These are phyloP conservation scores for Caenorhabditis panamensis DNA, from an alignment of 2,888 invertebrate genomes.

Conservation along the genomic window DNA sequence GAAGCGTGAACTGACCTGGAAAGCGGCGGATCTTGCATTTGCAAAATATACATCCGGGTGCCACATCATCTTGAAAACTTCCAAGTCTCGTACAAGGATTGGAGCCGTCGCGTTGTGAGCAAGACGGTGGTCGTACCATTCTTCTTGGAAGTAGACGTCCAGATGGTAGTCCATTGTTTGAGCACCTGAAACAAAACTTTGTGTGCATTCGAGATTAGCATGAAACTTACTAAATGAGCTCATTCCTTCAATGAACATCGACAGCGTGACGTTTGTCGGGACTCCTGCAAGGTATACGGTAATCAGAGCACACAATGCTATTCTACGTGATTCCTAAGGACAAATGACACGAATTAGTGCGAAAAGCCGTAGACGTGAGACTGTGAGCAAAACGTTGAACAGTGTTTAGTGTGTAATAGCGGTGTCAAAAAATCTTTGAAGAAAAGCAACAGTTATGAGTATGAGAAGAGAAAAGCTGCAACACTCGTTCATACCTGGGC, in stretches of 20 bases:
- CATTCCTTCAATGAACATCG: conserved; percentile 81
- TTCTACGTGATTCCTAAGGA: conserved; percentile 49
- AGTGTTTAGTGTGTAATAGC: conserved; percentile 59
- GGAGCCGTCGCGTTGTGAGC: conserved; percentile 78
- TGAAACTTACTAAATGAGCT: conserved; percentile 74
- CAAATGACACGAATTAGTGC: conserved; percentile 61
- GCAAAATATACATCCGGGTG: conserved; percentile 78
- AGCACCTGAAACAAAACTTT: conserved; percentile 62
- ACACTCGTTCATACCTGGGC: conserved; percentile 66
- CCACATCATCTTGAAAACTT: conserved; percentile 78
- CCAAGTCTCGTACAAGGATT: conserved; percentile 77
- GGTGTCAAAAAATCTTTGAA: conserved; percentile 46
- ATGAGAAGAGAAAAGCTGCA: conserved; percentile 52
- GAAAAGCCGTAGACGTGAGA: conserved; percentile 44
- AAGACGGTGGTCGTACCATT: conserved; percentile 78
- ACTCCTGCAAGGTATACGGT: conserved; percentile 73
- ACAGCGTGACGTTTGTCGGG: conserved; percentile 80
- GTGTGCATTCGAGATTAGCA: neutral
- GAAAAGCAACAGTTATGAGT: conserved; percentile 54
- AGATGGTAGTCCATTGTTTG: conserved; percentile 81
- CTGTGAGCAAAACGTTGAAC: conserved; percentile 56
- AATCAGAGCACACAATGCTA: neutral
- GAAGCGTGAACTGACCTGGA: conserved; percentile 63
- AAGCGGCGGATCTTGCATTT: conserved; percentile 77
- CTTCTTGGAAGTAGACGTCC: conserved; percentile 81